Base-by-base conservation (phyloP, 2,888 invertebrate species). In the Nasonia oneida region DNA sequence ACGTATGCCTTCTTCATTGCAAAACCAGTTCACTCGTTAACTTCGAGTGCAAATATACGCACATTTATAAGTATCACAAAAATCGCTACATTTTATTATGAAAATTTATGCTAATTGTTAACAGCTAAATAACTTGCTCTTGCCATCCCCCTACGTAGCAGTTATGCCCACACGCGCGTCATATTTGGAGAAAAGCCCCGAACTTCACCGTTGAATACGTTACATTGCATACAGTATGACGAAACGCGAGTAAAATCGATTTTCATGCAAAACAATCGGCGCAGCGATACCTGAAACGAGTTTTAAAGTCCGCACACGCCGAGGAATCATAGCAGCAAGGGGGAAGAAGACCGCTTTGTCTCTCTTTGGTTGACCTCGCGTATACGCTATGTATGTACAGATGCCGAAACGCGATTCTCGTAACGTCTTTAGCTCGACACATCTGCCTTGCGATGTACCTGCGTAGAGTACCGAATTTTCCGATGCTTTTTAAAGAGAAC, bases 181-280 rank as follows among this genome's bases (percentile, higher is more conserved):
- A 12, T 12, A 12, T 12, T 2, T 12, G 47, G 47, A 10, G 37
- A 12, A 47, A 47, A 47, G 47, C 47, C 2, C 12, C 47, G 2
- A 47, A 47, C 12, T 47, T 47, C 47, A 47, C 10, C 47, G 47
- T 42, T 42, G 42, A 42, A n/a, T 57, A 57, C n/a, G 5, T 12
- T 37, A 39, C 37, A 37, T 37, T 70, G 37, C 15, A 15, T 18
- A 3, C 15, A 37, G 18, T 18, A 14, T 3, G 18, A 10, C 57
- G n/a, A 78, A 67, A 80, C 29, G 84, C 67, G 75, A 53, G 67
- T 57, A 84, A 80, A 84, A 84, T 84, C 80, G 75, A 84, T 80
- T 84, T 84, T 70, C 84, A 84, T 76, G 80, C 75, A 84, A 84
- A 84, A 57, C 75, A 64, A 67, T n/a, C 47, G 29, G 1, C 29